Evolutionary conservation across 2,888 invertebrate species (phyloP).

Genomic region (Spilosoma lubricipeda): DNA sequence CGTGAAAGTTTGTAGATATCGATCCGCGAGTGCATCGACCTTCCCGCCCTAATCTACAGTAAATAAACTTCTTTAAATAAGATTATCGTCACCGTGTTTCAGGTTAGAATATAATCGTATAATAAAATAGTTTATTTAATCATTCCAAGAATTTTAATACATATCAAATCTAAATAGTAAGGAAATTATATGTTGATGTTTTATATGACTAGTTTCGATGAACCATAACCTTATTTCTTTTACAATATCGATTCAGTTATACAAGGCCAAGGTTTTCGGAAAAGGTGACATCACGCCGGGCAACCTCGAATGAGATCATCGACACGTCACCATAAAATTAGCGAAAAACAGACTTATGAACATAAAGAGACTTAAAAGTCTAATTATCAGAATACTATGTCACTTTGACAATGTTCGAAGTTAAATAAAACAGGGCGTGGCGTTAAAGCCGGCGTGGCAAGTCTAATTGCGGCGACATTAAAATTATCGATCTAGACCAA

Average conservation of each 20-base stretch:
- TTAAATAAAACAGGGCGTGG: slow-evolving; percentile 36
- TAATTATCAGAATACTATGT: background rate
- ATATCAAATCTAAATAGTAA: no score
- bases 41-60: background rate
- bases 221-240: no score
- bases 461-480: slow-evolving; percentile 50
- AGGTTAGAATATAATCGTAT: background rate
- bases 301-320: slow-evolving; percentile 67
- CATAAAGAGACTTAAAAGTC: no score
- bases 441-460: slow-evolving; percentile 43
- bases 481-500: slow-evolving; percentile 6
- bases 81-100: background rate
- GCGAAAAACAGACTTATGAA: slow-evolving; percentile 18
- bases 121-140: background rate
- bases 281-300: background rate
- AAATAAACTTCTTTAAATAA: background rate
- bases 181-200: no score
- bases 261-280: slow-evolving; percentile 5
- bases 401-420: background rate
- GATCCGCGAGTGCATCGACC: background rate
- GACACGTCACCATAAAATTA: slow-evolving; percentile 50
- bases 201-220: no score
- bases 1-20: background rate
- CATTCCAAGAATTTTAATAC: background rate
- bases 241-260: background rate